Evolutionary conservation across 1,140 invertebrate genomes (phyloP).

Genomic region (Drosophila nebulosa): DNA sequence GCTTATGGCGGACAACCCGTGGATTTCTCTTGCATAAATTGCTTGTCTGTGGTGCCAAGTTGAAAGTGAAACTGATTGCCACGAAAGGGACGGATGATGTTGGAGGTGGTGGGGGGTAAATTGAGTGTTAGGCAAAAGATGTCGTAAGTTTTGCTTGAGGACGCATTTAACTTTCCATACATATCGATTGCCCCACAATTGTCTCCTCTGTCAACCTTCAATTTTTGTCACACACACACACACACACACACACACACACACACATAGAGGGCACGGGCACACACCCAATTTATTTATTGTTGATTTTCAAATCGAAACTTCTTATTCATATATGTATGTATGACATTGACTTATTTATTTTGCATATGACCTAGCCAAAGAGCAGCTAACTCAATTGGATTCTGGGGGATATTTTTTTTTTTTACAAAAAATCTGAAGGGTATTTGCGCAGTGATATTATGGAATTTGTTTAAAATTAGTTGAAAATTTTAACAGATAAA

Average conservation of each 20-base stretch:
- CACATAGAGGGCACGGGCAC: neutral
- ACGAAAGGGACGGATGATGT: neutral
- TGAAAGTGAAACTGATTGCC: slow-evolving; percentile 58
- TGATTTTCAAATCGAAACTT: neutral
- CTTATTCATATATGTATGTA: neutral
- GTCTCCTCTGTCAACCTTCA: neutral
- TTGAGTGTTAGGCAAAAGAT: neutral
- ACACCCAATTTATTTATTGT: neutral
- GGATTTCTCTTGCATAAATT: slow-evolving; percentile 25
- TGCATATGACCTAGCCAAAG: neutral
- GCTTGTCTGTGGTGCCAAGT: slow-evolving; percentile 30
- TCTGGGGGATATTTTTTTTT: no score
- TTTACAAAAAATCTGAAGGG: neutral
- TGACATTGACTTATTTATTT: neutral
- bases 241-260: neutral
- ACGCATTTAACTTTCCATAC: neutral
- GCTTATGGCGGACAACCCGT: slow-evolving; percentile 15
- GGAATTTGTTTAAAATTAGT: slow-evolving; percentile 15
- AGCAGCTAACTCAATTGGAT: no score
- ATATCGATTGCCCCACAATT: neutral
- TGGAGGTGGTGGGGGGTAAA: neutral
- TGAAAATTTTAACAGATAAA: slow-evolving; percentile 19
- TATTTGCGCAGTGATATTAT: no score
- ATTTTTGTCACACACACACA: neutral
- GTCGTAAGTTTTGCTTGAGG: neutral